Percentiles rank a stretch among this genome's conserved stretches.
These are phyloP conservation scores for Scolanthus callimorphus DNA, from an alignment of 92 coral and sea anemone species.

Conservation along the genomic window DNA sequence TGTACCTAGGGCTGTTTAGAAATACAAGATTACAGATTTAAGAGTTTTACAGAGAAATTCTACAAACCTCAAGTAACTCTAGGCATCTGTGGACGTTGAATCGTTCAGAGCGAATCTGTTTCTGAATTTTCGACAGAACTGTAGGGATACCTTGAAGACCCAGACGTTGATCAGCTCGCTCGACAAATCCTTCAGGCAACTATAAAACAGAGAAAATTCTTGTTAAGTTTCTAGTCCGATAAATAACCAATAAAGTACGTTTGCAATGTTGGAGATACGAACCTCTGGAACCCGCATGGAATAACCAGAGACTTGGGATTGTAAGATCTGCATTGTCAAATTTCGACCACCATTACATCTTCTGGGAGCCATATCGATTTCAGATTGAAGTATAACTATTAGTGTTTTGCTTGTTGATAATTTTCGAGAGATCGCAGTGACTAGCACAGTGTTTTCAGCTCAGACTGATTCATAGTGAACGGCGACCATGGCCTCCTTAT, in stretches of 20 bases:
- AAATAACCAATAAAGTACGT: background rate
- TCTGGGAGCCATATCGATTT: conserved; percentile 49
- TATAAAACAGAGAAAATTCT: conserved; percentile 18
- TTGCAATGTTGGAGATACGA: conserved; percentile 16
- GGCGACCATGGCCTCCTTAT: conserved; percentile 27
- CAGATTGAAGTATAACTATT: background rate
- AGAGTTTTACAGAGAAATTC: background rate
- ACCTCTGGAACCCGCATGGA: conserved; percentile 60
- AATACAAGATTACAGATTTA: too few relatives aligned
- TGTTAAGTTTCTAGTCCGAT: background rate
- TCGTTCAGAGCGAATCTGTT: conserved; percentile 47
- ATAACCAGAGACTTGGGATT: conserved; percentile 62
- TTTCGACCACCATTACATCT: conserved; percentile 32
- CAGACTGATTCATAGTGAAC: conserved; percentile 1
- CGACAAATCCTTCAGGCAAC: conserved; percentile 74
- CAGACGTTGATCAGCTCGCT: conserved; percentile 75
- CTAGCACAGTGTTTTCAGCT: conserved; percentile 22
- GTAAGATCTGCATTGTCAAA: conserved; percentile 41
- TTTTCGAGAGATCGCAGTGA: conserved; percentile 11
- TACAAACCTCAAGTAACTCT: conserved; percentile 7
- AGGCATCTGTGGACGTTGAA: conserved; percentile 43
- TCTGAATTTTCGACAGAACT: conserved; percentile 59
- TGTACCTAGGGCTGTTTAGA: too few relatives aligned
- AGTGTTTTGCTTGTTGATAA: background rate
- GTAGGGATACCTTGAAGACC: conserved; percentile 68